Conservation (phyloP, 2,797 vertebrate species). For the Lophura swinhoii region DNA sequence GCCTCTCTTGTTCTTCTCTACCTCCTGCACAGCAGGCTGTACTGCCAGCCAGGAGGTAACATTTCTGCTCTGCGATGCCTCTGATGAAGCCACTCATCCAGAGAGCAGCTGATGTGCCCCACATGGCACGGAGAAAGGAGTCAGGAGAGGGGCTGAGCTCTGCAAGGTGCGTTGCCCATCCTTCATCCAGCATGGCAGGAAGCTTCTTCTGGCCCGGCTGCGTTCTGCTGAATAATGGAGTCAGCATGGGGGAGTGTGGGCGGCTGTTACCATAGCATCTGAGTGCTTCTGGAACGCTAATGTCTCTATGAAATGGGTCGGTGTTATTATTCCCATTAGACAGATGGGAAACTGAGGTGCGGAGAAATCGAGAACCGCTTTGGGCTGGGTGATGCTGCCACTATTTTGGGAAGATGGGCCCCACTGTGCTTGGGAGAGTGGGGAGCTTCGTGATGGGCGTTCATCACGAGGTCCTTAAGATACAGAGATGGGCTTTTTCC, state of each 20-base stretch:
- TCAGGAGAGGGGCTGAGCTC: not conserved
- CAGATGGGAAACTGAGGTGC: slow-evolving; percentile 24
- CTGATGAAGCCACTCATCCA: not conserved
- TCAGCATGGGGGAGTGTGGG: slow-evolving; percentile 36
- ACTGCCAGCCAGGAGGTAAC: not conserved
- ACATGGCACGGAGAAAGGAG: rapidly evolving
- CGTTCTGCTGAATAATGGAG: slow-evolving; percentile 48
- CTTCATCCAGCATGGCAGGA: not conserved
- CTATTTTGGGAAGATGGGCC: not conserved
- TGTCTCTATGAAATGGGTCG: not conserved
- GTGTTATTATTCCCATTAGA: slow-evolving; percentile 30
- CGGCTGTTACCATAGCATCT: slow-evolving; percentile 63
- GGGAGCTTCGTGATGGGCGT: not conserved
- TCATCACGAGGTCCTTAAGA: not conserved
- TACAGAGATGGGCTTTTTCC: not conserved
- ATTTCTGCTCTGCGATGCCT: not conserved
- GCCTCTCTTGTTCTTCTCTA: not conserved
- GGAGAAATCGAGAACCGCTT: not conserved
- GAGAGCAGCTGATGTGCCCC: not conserved
- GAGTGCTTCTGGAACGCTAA: slow-evolving; percentile 13
- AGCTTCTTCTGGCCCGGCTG: not conserved
- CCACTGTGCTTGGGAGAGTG: rapidly evolving
- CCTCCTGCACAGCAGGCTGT: not conserved
- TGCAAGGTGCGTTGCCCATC: not conserved
- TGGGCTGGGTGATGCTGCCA: not conserved